These are phyloP conservation scores for Microctenopoma lineatum DNA, from an alignment of 2,797 vertebrate genomes.

Conservation along the genomic window DNA sequence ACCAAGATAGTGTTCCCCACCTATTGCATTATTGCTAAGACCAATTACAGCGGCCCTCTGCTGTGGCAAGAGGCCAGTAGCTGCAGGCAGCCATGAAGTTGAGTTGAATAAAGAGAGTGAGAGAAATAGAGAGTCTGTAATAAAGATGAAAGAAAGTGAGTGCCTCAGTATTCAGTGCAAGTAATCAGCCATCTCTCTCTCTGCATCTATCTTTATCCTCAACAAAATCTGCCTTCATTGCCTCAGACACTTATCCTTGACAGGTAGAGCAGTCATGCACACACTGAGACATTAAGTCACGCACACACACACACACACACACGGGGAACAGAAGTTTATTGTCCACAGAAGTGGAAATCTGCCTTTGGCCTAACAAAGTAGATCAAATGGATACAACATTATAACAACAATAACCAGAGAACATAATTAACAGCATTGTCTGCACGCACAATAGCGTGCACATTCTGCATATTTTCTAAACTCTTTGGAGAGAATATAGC, in stretches of 20 bases:
- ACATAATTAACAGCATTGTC: constrained; percentile 30
- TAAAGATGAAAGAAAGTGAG: constrained; percentile 72
- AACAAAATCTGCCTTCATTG: constrained; percentile 69
- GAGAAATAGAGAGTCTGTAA: constrained; percentile 58
- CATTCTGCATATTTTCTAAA: constrained; percentile 20
- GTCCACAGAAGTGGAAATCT: constrained; percentile 56
- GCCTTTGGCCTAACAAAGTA: constrained; percentile 42
- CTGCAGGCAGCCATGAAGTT: constrained; percentile 54
- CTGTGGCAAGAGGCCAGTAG: constrained; percentile 45
- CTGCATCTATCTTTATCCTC: constrained; percentile 73
- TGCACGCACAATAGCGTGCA: background rate
- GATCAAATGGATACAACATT: constrained; percentile 42
- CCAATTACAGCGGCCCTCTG: constrained; percentile 48
- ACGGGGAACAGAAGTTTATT: constrained; percentile 29
- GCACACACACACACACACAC: background rate
- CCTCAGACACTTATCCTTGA: constrained; percentile 57
- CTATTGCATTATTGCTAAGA: constrained; percentile 35
- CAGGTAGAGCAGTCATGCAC: constrained; percentile 35
- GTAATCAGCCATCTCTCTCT: constrained; percentile 69
- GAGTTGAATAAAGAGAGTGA: constrained; percentile 54
- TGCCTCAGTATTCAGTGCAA: constrained; percentile 68
- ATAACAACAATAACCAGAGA: constrained; percentile 20
- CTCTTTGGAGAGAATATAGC: constrained; percentile 28
- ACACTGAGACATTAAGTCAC: constrained; percentile 23
- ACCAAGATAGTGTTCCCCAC: constrained; percentile 22